These are phyloP conservation scores for Mormyrus iriodes DNA, from an alignment of 2,113 vertebrate species.

Conservation along the genomic window DNA sequence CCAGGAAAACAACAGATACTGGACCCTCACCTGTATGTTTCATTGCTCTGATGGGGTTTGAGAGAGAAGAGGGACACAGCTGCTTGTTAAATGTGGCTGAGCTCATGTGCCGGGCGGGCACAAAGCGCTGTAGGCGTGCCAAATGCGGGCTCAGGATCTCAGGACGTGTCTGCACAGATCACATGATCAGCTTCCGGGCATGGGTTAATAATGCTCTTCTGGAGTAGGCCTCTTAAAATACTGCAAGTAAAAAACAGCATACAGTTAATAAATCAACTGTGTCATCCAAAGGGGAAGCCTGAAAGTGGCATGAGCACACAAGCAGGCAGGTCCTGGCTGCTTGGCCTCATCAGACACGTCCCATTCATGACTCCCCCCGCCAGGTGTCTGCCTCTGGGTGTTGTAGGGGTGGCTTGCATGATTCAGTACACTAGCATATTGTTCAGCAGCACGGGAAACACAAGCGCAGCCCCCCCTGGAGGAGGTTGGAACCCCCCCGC, in stretches of 20 bases:
- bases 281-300: not conserved
- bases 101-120: not conserved
- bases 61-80: not conserved
- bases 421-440: not conserved
- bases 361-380: not conserved
- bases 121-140: not conserved
- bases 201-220: slow-evolving; percentile 1
- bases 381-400: slow-evolving; percentile 11
- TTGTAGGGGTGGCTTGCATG: not conserved
- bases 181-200: not conserved
- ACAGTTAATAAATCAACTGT: not conserved
- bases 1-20: not conserved
- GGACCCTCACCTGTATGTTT: not conserved
- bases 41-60: not conserved
- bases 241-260: not conserved
- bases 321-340: not conserved
- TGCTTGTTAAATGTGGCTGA: not conserved
- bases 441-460: not conserved
- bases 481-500: not conserved
- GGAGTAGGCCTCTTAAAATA: not conserved
- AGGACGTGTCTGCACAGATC: not conserved
- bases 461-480: not conserved
- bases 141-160: not conserved
- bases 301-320: not conserved
- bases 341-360: not conserved